Evolutionary conservation across 2,888 invertebrate species (phyloP), one percentile per base, ranked within the genome.

Genomic region (Agriopis leucophaearia): DNA sequence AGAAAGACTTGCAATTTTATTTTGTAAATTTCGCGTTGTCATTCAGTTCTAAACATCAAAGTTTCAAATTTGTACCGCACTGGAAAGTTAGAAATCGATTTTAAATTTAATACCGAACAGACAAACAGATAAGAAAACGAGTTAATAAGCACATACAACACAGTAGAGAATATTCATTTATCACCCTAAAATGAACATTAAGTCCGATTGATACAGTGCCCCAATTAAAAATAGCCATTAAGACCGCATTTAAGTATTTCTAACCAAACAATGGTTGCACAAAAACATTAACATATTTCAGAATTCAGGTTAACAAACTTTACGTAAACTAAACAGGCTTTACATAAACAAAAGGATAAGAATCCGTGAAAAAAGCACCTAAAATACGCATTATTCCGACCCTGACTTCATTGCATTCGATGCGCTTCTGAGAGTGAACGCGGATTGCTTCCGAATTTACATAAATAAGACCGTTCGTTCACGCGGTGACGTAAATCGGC

Each of bases 401-500:
- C 85, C 74, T 86, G 86, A 83, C 77, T 83, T 81, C 61, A 58
- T 80, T 78, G 78, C 63, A 85, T 85, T 83, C 74, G 82, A 75
- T 76, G 72, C 78, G 79, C 76, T 72, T 70, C 77, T 74, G 85
- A 84, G 82, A 79, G 75, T 75, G 78, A 81, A 81, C 75, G 82
- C 79, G 78, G 79, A 78, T 75, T 78, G 74, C 71, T 69, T 69
- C 54, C 16, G 42, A 76, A 84, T 55, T 55, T 27, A 54, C 52
- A 54, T 54, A 54, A 38, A 15, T 54, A n/a, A 42, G 4, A 8
- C 8, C 0, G 42, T 13, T 55, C 42, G 40, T 42, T n/a, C 42
- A 55, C 27, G n/a, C 4, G 18, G 27, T 27, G 13, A 42, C 27
- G 3, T 16, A 40, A 38, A 6, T 35, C 27, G 27, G 27, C 5